Evolutionary conservation across 2,888 invertebrate genomes (phyloP), one percentile per base, ranked within the genome.

Genomic region (Sesia apiformis): DNA sequence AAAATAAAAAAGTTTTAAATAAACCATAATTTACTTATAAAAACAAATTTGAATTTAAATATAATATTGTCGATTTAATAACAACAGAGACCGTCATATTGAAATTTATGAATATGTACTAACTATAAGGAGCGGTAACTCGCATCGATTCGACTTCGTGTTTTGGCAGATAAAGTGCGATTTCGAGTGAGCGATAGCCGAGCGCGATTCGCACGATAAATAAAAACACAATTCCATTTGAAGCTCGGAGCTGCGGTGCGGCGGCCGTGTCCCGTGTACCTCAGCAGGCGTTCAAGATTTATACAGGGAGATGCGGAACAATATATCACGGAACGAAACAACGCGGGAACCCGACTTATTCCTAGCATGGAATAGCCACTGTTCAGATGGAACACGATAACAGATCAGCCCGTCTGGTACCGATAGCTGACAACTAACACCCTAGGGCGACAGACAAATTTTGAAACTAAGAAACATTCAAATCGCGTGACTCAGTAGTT

Each of bases 201-300:
- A 81, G 74, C 71, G 74, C 84, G 79, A 81, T 87, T 88, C 85
- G 84, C 84, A 86, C 87, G 85, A 88, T 88, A 89, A 89, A 89
- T 89, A 89, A 89, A 88, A 89, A 88, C 81, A 89, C 86, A 87
- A 88, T 89, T 87, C 88, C 85, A 87, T 87, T 87, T 85, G 85
- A 86, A 81, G 84, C 84, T 73, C 74, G 76, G 74, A 72, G 81
- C 76, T 81, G 84, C 74, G 80, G 81, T 75, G 79, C 82, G 74
- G 80, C 83, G 81, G 79, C 81, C 77, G 75, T 75, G 85, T 83
- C 82, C 75, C 88, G 83, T 88, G 89, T 88, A 87, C 88, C 89
- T 86, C 89, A 89, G 89, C 89, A 84, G 89, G 89, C 86, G 85
- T 78, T 81, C 87, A 81, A 85, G 89, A 89, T 89, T 89, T 89